Percentiles rank a stretch among this genome's conserved stretches.
Evolutionary conservation across 2,113 vertebrate species (phyloP).

Genomic region (Chaetorhynchus papuensis): DNA sequence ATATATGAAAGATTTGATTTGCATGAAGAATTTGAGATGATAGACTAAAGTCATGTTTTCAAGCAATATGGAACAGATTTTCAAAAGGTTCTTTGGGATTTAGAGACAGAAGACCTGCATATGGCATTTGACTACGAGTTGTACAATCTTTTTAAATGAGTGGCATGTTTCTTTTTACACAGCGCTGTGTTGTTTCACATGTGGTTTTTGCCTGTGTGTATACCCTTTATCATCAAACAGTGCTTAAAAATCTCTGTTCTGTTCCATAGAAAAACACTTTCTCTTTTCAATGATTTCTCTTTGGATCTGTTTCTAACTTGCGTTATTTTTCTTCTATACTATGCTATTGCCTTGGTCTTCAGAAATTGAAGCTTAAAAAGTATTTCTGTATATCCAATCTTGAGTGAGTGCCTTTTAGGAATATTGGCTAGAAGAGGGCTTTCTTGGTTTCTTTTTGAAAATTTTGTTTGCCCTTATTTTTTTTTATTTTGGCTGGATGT

Average conservation of each 20-base stretch:
- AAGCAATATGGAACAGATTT: neutral
- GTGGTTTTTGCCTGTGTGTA: fast-evolving
- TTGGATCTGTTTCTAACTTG: neutral
- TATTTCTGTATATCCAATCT: neutral
- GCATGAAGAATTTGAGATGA: neutral
- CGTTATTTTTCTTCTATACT: neutral
- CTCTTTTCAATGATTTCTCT: neutral
- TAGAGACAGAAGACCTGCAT: neutral
- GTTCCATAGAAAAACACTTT: neutral
- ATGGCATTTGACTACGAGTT: neutral
- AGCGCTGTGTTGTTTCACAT: neutral
- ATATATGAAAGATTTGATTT: neutral
- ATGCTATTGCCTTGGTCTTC: neutral
- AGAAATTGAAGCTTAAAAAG: neutral
- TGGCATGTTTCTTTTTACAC: neutral
- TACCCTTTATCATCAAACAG: neutral
- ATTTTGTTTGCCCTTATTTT: neutral
- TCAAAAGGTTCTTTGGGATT: neutral
- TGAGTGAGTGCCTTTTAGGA: neutral
- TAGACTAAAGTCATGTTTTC: neutral
- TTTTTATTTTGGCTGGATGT: neutral
- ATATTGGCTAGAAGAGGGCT: neutral
- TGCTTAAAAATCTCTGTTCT: neutral
- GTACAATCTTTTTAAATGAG: neutral
- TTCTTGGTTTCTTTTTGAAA: neutral